Evolutionary conservation across 2,888 invertebrate genomes (phyloP), one percentile per base, ranked within the genome.

Genomic region (Diplazon laetatorius): DNA sequence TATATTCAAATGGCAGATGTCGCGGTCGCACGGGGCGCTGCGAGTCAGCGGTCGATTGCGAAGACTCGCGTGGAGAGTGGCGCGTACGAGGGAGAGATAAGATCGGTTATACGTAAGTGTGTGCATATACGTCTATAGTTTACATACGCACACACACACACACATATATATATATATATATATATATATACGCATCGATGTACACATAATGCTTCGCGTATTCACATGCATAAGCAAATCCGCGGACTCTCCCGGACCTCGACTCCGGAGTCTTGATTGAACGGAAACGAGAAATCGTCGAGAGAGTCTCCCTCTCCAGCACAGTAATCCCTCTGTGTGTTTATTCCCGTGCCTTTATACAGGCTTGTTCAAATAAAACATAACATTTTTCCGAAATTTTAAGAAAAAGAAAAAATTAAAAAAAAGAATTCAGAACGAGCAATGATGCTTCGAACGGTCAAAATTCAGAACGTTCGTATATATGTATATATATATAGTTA

Each of bases 281-380:
- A 78, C 78, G 78, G 78, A 78, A 78, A 78, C 78, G 78, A 78
- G 78, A 78, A 78, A 78, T 75, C 78, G 78, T 78, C 78, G 78
- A 74, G 78, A n/a, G n/a, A n/a, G n/a, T n/a, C n/a, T 71, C 68
- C 73, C 72, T 57, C 73, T 62, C 73, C 22, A 37, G 66, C 74
- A 78, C 74, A 78, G 78, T 75, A 60, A 75, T 62, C 70, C 74
- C 74, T 71, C 78, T 78, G 74, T 75, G 62, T 75, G 59, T 39
- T 71, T 78, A 75, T 78, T 66, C 57, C 52, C 6, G 6, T 30
- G 30, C 30, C 2, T n/a, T n/a, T 30, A 30, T 30, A 30, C 30
- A 30, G 30, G 30, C 4, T 30, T 2, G 2, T 6, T 6, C 30
- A 6, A 6, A 30, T 5, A 30, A 30, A 30, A 30, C 30, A n/a